A percentile compares a stretch with the other conserved stretches of the same genome.
Conservation (phyloP, 1,140 invertebrate genomes). For the Drosophila persimilis region DNA sequence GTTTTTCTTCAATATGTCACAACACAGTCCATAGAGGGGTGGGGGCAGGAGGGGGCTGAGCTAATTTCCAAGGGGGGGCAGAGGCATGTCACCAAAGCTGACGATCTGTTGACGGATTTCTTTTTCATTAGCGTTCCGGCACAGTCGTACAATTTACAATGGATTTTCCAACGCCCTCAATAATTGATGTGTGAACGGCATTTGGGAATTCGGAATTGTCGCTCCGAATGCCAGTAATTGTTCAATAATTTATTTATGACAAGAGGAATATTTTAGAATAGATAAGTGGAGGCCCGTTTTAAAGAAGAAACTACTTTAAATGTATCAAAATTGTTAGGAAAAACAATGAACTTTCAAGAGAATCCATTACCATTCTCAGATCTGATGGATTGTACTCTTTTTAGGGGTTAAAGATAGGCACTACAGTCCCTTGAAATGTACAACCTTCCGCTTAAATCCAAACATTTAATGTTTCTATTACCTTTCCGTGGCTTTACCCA, state of each 20-base stretch:
- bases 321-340: neutral
- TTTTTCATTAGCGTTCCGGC: conserved; percentile 53
- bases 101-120: conserved; percentile 65
- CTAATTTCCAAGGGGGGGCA: conserved; percentile 33
- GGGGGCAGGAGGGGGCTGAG: conserved; percentile 23
- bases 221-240: conserved; percentile 29
- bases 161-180: conserved; percentile 27
- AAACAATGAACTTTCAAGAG: conserved; percentile 9
- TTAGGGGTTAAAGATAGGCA: too few relatives aligned
- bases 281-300: too few relatives aligned
- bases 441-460: too few relatives aligned
- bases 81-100: conserved; percentile 16
- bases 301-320: too few relatives aligned
- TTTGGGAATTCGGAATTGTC: neutral
- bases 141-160: conserved; percentile 28
- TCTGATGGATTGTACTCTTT: too few relatives aligned
- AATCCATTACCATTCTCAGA: too few relatives aligned
- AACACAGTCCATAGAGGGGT: conserved; percentile 28
- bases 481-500: too few relatives aligned
- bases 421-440: too few relatives aligned
- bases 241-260: conserved; percentile 30
- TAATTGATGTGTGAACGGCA: conserved; percentile 41
- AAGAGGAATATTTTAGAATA: neutral
- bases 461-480: too few relatives aligned
- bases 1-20: conserved; percentile 23